These are phyloP conservation scores for Drosophila kurseongensis DNA, from an alignment of 1,140 invertebrate genomes.

Conservation along the genomic window DNA sequence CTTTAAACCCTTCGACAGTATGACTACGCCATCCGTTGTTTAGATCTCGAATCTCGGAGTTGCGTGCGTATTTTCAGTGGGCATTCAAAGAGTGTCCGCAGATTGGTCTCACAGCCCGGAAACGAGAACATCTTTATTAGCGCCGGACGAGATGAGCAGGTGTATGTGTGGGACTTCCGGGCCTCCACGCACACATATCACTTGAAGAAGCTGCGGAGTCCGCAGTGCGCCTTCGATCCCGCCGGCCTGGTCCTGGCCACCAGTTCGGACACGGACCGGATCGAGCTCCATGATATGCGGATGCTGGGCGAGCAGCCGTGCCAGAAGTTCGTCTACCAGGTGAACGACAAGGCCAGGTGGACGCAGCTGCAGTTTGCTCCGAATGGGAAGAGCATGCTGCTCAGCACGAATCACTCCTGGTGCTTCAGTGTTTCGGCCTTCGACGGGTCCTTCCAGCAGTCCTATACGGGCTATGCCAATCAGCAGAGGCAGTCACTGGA, in stretches of 20 bases:
- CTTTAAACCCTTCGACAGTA: slow-evolving; percentile 3
- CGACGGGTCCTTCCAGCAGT: slow-evolving; percentile 24
- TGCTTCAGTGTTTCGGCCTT: slow-evolving; percentile 55
- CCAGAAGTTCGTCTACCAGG: slow-evolving; percentile 38
- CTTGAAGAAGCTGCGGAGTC: slow-evolving; percentile 12
- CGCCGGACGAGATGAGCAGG: slow-evolving; percentile 29
- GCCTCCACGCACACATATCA: background rate
- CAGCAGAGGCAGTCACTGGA: slow-evolving; percentile 15
- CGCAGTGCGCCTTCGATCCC: slow-evolving; percentile 46
- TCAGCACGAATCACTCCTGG: slow-evolving; percentile 42
- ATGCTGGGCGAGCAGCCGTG: slow-evolving; percentile 29
- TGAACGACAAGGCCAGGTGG: slow-evolving; percentile 30
- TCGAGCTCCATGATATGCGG: slow-evolving; percentile 52
- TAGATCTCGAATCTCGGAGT: slow-evolving; percentile 25
- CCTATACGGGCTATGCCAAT: slow-evolving; percentile 31
- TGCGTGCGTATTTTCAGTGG: slow-evolving; percentile 27
- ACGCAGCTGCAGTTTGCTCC: slow-evolving; percentile 60
- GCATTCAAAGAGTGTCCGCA: slow-evolving; percentile 2
- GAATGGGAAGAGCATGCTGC: slow-evolving; percentile 37
- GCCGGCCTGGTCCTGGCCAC: slow-evolving; percentile 41
- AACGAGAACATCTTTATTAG: slow-evolving; percentile 40
- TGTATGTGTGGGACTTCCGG: slow-evolving; percentile 55
- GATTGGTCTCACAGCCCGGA: slow-evolving; percentile 31
- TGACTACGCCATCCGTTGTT: slow-evolving; percentile 32
- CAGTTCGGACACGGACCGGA: background rate